A percentile compares a stretch with the other conserved stretches of the same genome.
Conservation (phyloP, 1,140 invertebrate genomes). For the Neotoxoptera formosana region DNA sequence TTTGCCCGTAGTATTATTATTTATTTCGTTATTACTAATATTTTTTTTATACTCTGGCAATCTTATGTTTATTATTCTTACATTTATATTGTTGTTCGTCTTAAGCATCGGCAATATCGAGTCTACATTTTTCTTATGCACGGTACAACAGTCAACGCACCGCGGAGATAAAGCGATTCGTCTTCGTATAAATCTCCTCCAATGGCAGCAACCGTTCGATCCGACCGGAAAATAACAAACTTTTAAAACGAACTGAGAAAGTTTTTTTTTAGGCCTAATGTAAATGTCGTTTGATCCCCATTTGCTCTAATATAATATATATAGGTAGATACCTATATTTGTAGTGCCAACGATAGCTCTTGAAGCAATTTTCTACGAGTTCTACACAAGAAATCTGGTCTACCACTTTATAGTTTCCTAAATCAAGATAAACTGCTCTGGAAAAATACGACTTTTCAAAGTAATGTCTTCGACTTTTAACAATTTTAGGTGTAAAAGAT, state of each 20-base stretch:
- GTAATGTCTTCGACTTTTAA: constrained; percentile 44
- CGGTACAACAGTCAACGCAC: neutral
- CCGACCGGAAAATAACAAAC: constrained; percentile 36
- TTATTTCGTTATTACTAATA: constrained; percentile 15
- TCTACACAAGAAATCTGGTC: constrained; percentile 37
- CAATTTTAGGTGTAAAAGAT: neutral
- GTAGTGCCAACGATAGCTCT: neutral
- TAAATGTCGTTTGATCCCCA: constrained; percentile 40
- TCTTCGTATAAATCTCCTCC: constrained; percentile 4
- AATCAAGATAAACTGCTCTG: constrained; percentile 41
- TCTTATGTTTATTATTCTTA: constrained; percentile 43
- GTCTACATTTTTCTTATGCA: neutral
- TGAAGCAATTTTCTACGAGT: constrained; percentile 34
- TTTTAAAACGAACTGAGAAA: constrained; percentile 45
- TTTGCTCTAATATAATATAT: constrained; percentile 46
- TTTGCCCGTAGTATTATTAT: neutral
- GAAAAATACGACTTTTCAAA: constrained; percentile 39
- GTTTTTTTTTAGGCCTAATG: constrained; percentile 46
- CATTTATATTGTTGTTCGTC: constrained; percentile 26
- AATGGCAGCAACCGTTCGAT: neutral
- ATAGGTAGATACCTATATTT: neutral
- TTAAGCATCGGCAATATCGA: neutral
- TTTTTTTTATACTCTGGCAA: neutral
- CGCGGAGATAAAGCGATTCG: constrained; percentile 32
- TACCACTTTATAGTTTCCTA: constrained; percentile 55